phyloP scores from a whole-genome alignment of 1,140 invertebrate genomes.

The Aphidius gifuensis region DNA sequence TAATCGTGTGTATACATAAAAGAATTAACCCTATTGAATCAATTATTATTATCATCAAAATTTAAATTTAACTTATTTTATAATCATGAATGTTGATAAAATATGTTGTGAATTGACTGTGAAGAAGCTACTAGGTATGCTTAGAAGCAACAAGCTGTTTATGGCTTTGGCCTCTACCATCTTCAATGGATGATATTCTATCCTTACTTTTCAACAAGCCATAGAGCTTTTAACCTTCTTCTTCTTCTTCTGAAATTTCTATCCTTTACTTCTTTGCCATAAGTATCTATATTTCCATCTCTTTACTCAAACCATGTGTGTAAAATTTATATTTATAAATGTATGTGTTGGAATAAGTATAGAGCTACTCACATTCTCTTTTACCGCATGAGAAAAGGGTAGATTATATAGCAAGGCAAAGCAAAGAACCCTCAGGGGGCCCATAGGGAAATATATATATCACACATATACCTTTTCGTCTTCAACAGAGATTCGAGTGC shows the following conservation, averaged over 20 bases:
- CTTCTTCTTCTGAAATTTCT: slow-evolving; percentile 11
- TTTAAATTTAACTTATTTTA: no score
- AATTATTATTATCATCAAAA: no score
- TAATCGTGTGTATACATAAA: no score
- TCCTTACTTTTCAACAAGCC: background rate
- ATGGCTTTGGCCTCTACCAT: slow-evolving; percentile 40
- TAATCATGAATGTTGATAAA: no score
- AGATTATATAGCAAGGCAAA: slow-evolving; percentile 6
- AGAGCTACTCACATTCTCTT: slow-evolving; percentile 28
- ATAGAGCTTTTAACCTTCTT: background rate
- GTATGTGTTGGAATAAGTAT: slow-evolving; percentile 12
- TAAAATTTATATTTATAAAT: background rate
- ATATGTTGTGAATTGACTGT: no score
- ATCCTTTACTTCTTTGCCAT: background rate
- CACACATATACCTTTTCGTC: background rate
- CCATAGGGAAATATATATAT: slow-evolving; percentile 2
- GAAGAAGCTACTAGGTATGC: slow-evolving; percentile 9
- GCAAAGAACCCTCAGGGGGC: slow-evolving; percentile 18
- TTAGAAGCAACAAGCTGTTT: slow-evolving; percentile 57
- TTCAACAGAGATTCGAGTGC: slow-evolving; percentile 18
- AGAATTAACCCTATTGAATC: no score
- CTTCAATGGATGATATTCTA: background rate
- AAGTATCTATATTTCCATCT: background rate
- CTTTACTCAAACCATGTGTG: background rate
- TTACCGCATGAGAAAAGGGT: slow-evolving; percentile 20